These are phyloP conservation scores for Trachymyrmex cornetzi DNA, from an alignment of 1,140 invertebrate species.

Conservation along the genomic window DNA sequence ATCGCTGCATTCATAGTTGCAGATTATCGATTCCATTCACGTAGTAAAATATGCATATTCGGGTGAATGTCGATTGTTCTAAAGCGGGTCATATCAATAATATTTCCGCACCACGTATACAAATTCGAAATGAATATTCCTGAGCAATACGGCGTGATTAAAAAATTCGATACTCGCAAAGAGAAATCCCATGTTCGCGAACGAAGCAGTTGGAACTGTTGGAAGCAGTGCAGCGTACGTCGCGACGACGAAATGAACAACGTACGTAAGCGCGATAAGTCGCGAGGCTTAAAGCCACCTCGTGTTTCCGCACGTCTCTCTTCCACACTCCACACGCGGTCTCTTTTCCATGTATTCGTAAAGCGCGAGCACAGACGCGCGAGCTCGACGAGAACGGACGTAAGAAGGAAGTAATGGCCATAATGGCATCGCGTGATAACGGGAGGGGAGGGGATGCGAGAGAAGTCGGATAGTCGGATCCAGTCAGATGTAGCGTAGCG, in stretches of 20 bases:
- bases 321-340: not conserved
- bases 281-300: not conserved
- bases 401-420: slow-evolving; percentile 46
- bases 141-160: not conserved
- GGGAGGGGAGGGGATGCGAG: not conserved
- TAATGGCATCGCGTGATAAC: slow-evolving; percentile 46
- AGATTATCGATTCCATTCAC: not conserved
- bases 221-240: not conserved
- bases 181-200: not conserved
- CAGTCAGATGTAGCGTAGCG: not conserved
- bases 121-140: not conserved
- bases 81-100: too few species aligned
- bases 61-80: not conserved
- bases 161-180: not conserved
- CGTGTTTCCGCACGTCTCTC: not conserved
- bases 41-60: not conserved
- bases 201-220: not conserved
- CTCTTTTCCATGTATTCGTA: not conserved
- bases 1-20: not conserved
- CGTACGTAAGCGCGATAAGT: not conserved
- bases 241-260: not conserved
- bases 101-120: not conserved
- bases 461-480: not conserved
- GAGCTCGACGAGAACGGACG: slow-evolving; percentile 23
- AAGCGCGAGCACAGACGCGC: slow-evolving; percentile 13